Evolutionary conservation across 23 tunicate species (phyloP), one percentile per base, ranked within the genome.

Genomic region (Trididemnum nubilum): DNA sequence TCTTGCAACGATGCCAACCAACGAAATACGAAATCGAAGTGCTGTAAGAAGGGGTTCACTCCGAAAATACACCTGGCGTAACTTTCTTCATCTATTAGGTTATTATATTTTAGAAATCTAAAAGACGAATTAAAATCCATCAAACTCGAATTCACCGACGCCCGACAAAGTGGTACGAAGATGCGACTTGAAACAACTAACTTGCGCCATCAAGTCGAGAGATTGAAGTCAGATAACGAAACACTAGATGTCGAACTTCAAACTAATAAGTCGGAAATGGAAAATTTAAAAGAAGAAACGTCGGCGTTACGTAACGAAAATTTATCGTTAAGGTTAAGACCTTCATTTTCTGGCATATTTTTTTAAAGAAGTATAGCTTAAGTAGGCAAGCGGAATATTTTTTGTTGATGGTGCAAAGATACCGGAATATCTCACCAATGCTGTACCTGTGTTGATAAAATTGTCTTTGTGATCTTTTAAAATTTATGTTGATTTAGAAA

Each of bases 91-190:
- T n/a, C n/a, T n/a, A n/a, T n/a, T n/a, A n/a, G n/a, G n/a, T n/a
- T n/a, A n/a, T 61, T 61, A 5, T 22, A 12, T 22, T 61, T 19
- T 38, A 73, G 78, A 34, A 37, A 2, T 37, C 57, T 87, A 0
- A 87, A 87, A 81, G 92, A 82, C 0, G 97, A 92, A 36, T 66
- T 81, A 0, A 92, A 92, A 51, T 78, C 97, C 9, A 64, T 92
- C 51, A 86, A 86, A 76, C 77, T 60, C 26, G 91, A 92, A 9
- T n/a, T 86, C 49, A 87, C 90, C 29, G 97, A 92, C 0, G 72
- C 83, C 21, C 88, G 97, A 27, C 91, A 92, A 36, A 35, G 65
- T 23, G 73, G 85, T 30, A 74, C 91, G 29, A 79, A 83, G 36
- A 75, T 92, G 35, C 91, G 97, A 12, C 78, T 76, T 39, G 97